Conservation (phyloP, 2,888 invertebrate genomes). For the Trileptium ribeirensis region DNA sequence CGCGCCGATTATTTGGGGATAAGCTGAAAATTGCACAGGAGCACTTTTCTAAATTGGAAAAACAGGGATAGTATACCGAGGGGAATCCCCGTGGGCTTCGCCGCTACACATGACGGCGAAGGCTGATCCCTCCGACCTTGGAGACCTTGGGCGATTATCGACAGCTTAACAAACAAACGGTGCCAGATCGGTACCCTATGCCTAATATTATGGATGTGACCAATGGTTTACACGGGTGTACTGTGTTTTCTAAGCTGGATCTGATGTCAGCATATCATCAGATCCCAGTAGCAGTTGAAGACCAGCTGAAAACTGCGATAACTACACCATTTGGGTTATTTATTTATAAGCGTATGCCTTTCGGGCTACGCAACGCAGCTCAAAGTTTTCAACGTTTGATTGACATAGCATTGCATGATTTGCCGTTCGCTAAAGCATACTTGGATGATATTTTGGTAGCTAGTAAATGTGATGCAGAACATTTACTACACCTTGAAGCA, state of each 20-base stretch:
- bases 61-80: background rate
- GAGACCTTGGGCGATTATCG: constrained; percentile 6
- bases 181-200: constrained; percentile 6
- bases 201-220: background rate
- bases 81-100: background rate
- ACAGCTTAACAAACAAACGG: background rate
- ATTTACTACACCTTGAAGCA: background rate
- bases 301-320: constrained; percentile 5
- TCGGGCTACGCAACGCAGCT: background rate
- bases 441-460: background rate
- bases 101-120: background rate
- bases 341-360: constrained; percentile 2
- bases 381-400: background rate
- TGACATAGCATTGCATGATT: background rate
- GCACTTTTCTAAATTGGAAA: background rate
- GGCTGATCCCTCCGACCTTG: background rate
- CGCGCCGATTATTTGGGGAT: background rate
- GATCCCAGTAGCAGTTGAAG: background rate
- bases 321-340: background rate
- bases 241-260: background rate
- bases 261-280: background rate
- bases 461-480: background rate
- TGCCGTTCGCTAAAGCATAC: background rate
- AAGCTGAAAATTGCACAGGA: background rate
- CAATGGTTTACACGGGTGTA: background rate